A percentile compares a stretch with the other conserved stretches of the same genome.
Evolutionary conservation across 2,888 invertebrate genomes (phyloP).

Genomic region (Caenorhabditis zanzibari): DNA sequence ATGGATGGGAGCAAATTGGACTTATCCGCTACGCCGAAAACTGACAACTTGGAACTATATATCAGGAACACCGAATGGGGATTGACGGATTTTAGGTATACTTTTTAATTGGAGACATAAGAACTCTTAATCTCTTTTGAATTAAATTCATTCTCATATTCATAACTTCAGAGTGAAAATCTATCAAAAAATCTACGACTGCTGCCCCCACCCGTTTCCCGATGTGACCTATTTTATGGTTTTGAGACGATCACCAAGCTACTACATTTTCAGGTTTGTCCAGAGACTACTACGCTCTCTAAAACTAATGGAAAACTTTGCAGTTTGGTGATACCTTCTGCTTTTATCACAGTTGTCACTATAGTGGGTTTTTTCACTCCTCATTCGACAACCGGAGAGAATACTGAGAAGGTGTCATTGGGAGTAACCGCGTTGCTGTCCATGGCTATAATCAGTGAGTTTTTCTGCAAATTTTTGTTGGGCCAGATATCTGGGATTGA

Average conservation of each 20-base stretch:
- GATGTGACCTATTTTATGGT: slow-evolving; percentile 82
- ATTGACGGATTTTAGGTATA: slow-evolving; percentile 79
- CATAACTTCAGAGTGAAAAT: slow-evolving; percentile 65
- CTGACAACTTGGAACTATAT: slow-evolving; percentile 80
- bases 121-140: not conserved
- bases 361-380: slow-evolving; percentile 83
- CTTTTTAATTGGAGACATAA: not conserved
- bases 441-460: slow-evolving; percentile 81
- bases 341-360: slow-evolving; percentile 82
- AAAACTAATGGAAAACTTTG: slow-evolving; percentile 13
- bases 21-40: slow-evolving; percentile 73
- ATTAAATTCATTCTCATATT: not conserved
- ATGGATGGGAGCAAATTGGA: slow-evolving; percentile 81
- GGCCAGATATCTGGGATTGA: too few relatives aligned
- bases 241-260: slow-evolving; percentile 79
- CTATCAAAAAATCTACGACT: slow-evolving; percentile 79
- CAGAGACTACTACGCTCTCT: not conserved
- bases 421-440: slow-evolving; percentile 82
- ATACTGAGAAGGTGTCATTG: slow-evolving; percentile 82
- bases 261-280: slow-evolving; percentile 80
- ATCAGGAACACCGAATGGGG: slow-evolving; percentile 82
- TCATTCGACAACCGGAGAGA: slow-evolving; percentile 82
- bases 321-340: slow-evolving; percentile 82
- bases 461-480: not conserved
- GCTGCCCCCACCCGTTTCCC: slow-evolving; percentile 80